These are phyloP conservation scores for Threskiornis aethiopicus DNA, from an alignment of 2,797 vertebrate species.

Conservation along the genomic window DNA sequence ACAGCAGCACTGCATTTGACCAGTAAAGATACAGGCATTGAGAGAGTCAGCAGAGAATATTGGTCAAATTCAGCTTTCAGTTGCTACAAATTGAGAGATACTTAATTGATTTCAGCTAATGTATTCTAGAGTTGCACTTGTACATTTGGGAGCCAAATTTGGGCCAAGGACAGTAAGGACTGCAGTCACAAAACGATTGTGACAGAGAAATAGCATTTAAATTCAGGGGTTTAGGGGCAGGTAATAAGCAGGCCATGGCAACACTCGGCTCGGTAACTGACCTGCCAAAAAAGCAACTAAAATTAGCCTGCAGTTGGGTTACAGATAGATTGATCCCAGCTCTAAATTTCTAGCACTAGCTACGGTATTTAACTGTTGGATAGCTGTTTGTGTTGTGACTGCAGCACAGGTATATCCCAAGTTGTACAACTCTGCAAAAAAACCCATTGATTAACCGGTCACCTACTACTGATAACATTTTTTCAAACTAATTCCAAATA, in stretches of 20 bases:
- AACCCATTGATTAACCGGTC: not conserved
- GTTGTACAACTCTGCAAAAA: not conserved
- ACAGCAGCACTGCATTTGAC: not conserved
- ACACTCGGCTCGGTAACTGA: not conserved
- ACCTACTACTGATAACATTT: not conserved
- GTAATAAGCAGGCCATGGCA: not conserved
- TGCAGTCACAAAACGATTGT: not conserved
- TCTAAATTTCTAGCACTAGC: not conserved
- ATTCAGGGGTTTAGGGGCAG: not conserved
- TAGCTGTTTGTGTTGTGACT: not conserved
- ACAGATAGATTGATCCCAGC: not conserved
- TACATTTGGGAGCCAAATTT: not conserved
- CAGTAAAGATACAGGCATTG: not conserved
- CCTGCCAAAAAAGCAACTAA: not conserved
- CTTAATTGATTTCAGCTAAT: constrained; percentile 51
- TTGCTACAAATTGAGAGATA: constrained; percentile 6
- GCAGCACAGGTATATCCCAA: not conserved
- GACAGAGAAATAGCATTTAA: not conserved
- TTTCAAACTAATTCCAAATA: not conserved
- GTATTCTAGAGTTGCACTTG: not conserved
- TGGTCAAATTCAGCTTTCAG: constrained; percentile 31
- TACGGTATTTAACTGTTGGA: not conserved
- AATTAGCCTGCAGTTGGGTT: not conserved
- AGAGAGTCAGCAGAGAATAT: not conserved
- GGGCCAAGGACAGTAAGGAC: constrained; percentile 30